Base-by-base conservation (phyloP, 2,888 invertebrate genomes). In the Choreutis nemorana region DNA sequence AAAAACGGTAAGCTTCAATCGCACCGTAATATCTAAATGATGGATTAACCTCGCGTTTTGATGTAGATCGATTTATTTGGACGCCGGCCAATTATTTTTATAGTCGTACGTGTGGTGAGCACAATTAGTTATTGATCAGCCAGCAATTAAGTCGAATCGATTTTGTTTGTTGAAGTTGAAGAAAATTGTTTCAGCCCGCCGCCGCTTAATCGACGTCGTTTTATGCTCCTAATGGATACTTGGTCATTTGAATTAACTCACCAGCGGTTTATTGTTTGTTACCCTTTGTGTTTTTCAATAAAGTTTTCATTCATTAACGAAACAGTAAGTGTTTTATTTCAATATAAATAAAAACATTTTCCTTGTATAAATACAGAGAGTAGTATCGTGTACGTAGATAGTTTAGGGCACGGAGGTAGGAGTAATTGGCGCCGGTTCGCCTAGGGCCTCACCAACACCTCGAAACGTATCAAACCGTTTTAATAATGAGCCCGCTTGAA, bases 111-210 rank as follows among this genome's bases (percentile, higher is more conserved):
- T 72, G 75, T 66, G 68, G 71, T 60, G 70, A 66, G 68, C 70
- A 73, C 77, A 77, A 78, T 78, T 77, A 78, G 73, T 75, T 78
- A 77, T 78, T 78, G 78, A 78, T 77, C 75, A 73, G 62, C 37
- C 63, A 50, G 64, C 77, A 77, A 78, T 77, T 77, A 78, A 72
- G 66, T 55, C 56, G 66, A 71, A 73, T 78, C 75, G 77, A 73
- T 77, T 73, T 66, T 75, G 75, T 73, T 73, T 75, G 73, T 75
- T 72, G 70, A 72, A 78, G 72, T 75, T 71, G 70, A 62, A 71
- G 73, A 62, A 75, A 78, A 78, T 78, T 75, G 77, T 77, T 78
- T 78, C 72, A 66, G 68, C 72, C 68, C n/a, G n/a, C 26, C 53
- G 52, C 55, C 53, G 61, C 66, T 72, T 71, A 75, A 72, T 68